Evolutionary conservation across 2,888 invertebrate genomes (phyloP), one percentile per base, ranked within the genome.

Genomic region (Sphinx pinastri): DNA sequence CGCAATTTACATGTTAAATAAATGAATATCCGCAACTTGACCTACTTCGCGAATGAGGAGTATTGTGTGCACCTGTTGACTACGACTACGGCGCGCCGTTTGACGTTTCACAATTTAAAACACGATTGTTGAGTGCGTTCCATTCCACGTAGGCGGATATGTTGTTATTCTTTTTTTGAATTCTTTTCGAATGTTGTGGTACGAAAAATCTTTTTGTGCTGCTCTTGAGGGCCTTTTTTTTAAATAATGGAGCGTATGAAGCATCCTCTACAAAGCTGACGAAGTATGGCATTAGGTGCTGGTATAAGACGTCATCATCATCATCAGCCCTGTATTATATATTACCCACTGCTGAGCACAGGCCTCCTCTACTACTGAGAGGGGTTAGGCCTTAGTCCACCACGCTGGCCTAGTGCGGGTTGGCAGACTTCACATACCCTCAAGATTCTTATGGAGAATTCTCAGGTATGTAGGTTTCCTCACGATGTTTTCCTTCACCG

Each of bases 1-100:
- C 63, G 63, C 63, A 63, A 63, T 63, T 63, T 63, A 49, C 63
- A 63, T 63, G 63, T 63, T 63, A 63, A 63, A 63, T 63, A 63
- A 63, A 63, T 63, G 47, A 49, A 63, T 63, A 63, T 63, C 63
- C 49, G 13, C 63, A 45, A 45, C 63, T 63, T 25, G 63, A 47
- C 63, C 63, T 63, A 63, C 63, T 49, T 63, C 19, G 11, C 57
- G 31, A 38, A 58, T 14, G 63, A 47, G 60, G 45, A 14, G 49
- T 47, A 63, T 63, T 63, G 63, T 63, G 49, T 16, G 13, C 63
- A 63, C 63, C 63, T 63, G 63, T 63, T 63, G 63, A 63, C 63
- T 63, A 16, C 55, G 11, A 55, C 19, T 55, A 55, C 55, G 11
- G 19, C 49, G 13, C 12, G 47, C 60, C 16, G 63, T 49, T 63